Evolutionary conservation across 2,888 invertebrate species (phyloP), one percentile per base, ranked within the genome.

Genomic region (Noctua comes): DNA sequence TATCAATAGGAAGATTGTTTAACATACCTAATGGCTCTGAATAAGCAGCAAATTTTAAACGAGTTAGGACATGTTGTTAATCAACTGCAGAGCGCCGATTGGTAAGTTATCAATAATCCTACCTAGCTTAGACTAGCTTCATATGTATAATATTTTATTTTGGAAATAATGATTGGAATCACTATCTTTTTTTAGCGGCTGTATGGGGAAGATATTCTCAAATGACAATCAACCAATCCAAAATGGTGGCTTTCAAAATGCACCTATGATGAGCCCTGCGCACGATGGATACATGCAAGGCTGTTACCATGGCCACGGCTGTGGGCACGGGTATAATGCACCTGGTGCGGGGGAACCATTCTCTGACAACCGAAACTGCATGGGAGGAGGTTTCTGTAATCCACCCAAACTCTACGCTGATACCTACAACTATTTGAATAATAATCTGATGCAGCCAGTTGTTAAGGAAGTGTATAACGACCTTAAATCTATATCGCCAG

Each of bases 51-150:
- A 89, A 96, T 97, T 88, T 91, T 97, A 74, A 94, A 88, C 86
- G 96, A 97, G 90, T 91, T 97, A 76, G 96, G 96, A n/a, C 96
- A 92, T 90, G 96, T 97, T 59, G 93, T 97, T 87, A 96, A 94
- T 90, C 96, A 96, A 89, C 90, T 97, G 48, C 93, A 96, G 77
- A 96, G 94, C 87, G 96, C 95, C 59, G 96, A 97, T 86, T 97
- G 97, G 97, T 97, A 89, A 93, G 93, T 87, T 57, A 16, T 40
- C 16, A 51, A 51, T 51, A 65, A n/a, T 11, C 24, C 3, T 24
- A 64, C n/a, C 4, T 51, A 31, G 27, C 0, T 36, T 36, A 69
- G 16, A 51, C 24, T 48, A 27, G 31, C 24, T 13, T 24, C 1
- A 48, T 13, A 36, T 40, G 40, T 7, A 40, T 16, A 27, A 7